Evolutionary conservation across 2,888 invertebrate genomes (phyloP).

Genomic region (Hyles lineata): DNA sequence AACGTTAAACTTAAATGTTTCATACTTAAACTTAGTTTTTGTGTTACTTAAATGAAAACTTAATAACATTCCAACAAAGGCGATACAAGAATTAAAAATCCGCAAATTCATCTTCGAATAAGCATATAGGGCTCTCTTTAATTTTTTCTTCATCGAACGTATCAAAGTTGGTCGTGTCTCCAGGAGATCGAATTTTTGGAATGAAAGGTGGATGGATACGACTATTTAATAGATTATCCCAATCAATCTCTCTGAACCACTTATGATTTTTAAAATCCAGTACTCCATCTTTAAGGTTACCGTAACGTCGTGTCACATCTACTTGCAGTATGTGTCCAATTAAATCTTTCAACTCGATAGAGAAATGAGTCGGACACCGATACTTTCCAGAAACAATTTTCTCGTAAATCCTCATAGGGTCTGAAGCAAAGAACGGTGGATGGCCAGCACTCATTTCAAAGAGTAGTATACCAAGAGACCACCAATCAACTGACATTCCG

Average conservation of each 20-base stretch:
- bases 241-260: slow-evolving; percentile 96
- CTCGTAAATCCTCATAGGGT: slow-evolving; percentile 97
- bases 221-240: slow-evolving; percentile 92
- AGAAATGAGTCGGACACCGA: slow-evolving; percentile 92
- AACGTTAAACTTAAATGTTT: slow-evolving; percentile 34
- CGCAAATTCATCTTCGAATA: slow-evolving; percentile 87
- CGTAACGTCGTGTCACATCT: slow-evolving; percentile 86
- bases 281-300: slow-evolving; percentile 94
- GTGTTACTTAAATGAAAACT: slow-evolving; percentile 32
- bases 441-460: slow-evolving; percentile 96
- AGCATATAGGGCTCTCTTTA: slow-evolving; percentile 79
- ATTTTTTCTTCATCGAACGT: slow-evolving; percentile 84
- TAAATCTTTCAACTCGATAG: slow-evolving; percentile 91
- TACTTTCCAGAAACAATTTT: slow-evolving; percentile 96
- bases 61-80: slow-evolving; percentile 33
- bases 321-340: slow-evolving; percentile 90
- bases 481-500: slow-evolving; percentile 97
- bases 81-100: slow-evolving; percentile 82
- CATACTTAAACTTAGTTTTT: slow-evolving; percentile 53
- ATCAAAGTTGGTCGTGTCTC: slow-evolving; percentile 90
- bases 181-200: slow-evolving; percentile 85
- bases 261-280: slow-evolving; percentile 96
- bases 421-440: slow-evolving; percentile 96
- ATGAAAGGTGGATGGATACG: slow-evolving; percentile 87
- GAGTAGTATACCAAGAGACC: slow-evolving; percentile 95